Conservation (phyloP, 64 coral and sea anemone species). For the Montipora efflorescens region DNA sequence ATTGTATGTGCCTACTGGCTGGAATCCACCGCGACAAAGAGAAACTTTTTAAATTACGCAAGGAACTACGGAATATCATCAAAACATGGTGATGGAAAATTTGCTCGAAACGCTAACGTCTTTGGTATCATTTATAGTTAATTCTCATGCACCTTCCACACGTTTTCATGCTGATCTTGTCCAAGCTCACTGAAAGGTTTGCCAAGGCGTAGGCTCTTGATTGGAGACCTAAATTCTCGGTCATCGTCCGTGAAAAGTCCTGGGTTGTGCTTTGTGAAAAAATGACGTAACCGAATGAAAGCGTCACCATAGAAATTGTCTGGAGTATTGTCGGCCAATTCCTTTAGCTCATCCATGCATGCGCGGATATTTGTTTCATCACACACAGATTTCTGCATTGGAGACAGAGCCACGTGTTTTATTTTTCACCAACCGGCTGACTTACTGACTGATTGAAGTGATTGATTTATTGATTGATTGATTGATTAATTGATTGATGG, state of each 20-base stretch:
- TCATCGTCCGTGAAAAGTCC: slow-evolving; percentile 63
- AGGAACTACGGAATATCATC: too few species aligned
- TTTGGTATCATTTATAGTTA: background rate
- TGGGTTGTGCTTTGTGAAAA: slow-evolving; percentile 33
- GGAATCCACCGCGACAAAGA: slow-evolving; percentile 52
- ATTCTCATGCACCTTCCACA: slow-evolving; percentile 26
- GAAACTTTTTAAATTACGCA: background rate
- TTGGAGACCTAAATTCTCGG: slow-evolving; percentile 60
- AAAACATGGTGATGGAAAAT: too few species aligned
- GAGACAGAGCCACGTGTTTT: too few species aligned
- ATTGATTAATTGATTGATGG: background rate
- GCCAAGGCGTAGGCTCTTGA: slow-evolving; percentile 49
- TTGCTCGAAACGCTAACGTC: background rate
- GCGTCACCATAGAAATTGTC: slow-evolving; percentile 72
- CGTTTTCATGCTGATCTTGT: slow-evolving; percentile 8
- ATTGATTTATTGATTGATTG: background rate
- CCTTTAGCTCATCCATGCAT: slow-evolving; percentile 77
- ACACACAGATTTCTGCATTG: slow-evolving; percentile 60
- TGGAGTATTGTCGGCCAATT: slow-evolving; percentile 59
- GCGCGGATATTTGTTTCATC: slow-evolving; percentile 58
- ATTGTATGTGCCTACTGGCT: slow-evolving; percentile 12
- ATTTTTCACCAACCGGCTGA: too few species aligned
- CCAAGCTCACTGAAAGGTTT: slow-evolving; percentile 37
- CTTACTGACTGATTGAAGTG: background rate
- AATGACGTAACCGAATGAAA: slow-evolving; percentile 83